Base-by-base conservation (phyloP, 2,797 vertebrate genomes). In the Enteromius fasciolatus region DNA sequence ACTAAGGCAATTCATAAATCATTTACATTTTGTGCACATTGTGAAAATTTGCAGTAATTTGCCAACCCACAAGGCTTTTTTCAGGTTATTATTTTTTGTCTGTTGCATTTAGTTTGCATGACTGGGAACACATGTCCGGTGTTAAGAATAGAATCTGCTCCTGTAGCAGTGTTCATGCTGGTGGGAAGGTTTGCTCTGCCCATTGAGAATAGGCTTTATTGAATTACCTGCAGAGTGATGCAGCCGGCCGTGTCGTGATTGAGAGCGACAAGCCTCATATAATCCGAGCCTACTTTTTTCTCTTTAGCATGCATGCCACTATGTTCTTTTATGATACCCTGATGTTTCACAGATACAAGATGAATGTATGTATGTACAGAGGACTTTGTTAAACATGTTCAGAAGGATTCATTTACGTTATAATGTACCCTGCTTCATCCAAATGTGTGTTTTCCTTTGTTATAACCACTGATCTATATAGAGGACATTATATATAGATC, bases 121-220 rank as follows among this genome's bases (percentile, higher is more conserved):
- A 78, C 68, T 79, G 64, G 79, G 75, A 90, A 85, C 86, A 90
- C 87, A 91, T 92, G 85, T 86, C 85, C 78, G 61, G 48, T 46
- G 72, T 87, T 78, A 75, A 85, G 66, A 88, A 87, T 80, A 86
- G 87, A 61, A 89, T 75, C 76, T 83, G 48, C 83, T 76, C 79
- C 72, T 54, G 44, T 80, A 46, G 33, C 48, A 63, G 64, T 70
- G 31, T 64, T 73, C 23, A 46, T 52, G 50, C 23, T 12, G 44
- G 68, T 70, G 52, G 63, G 77, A 70, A 31, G 81, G 25, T 70
- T 76, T 10, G 57, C 83, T 82, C 57, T 81, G 70, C 82, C 78
- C 81, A 86, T 85, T 83, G 36, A 86, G 74, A 73, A 77, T 74
- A 78, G 25, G 54, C 36, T 73, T 82, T 86, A 88, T 87, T 88